Conservation (phyloP, 1,140 invertebrate species). For the Pseudomyrmex concolor region DNA sequence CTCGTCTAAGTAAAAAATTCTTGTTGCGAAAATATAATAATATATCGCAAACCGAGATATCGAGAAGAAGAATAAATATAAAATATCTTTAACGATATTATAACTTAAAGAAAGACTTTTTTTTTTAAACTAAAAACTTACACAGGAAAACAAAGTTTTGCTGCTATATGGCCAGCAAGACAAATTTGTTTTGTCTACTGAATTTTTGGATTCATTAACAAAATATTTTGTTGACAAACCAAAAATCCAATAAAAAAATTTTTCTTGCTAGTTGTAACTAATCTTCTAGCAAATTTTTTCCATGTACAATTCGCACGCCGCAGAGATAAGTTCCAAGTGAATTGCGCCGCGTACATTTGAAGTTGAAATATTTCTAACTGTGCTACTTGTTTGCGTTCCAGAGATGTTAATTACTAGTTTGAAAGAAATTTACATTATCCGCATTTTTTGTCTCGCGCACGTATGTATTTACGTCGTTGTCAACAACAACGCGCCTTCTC, state of each 20-base stretch:
- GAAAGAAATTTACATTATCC: background rate
- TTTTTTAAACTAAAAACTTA: too few relatives aligned
- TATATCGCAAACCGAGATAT: too few relatives aligned
- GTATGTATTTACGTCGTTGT: background rate
- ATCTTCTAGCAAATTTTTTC: too few relatives aligned
- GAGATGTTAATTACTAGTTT: conserved; percentile 4
- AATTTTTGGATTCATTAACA: too few relatives aligned
- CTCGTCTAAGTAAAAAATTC: background rate
- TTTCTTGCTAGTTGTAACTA: too few relatives aligned
- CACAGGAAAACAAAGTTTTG: too few relatives aligned
- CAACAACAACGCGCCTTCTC: background rate
- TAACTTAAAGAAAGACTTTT: too few relatives aligned
- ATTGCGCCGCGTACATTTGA: background rate
- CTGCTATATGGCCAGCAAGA: too few relatives aligned
- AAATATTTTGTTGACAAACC: too few relatives aligned
- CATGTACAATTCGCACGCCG: background rate
- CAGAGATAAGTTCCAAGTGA: background rate
- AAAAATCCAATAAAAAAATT: too few relatives aligned
- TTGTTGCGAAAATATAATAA: too few relatives aligned
- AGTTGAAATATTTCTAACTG: background rate
- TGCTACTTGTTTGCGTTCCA: background rate
- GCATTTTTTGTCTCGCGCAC: conserved; percentile 21
- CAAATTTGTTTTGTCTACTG: too few relatives aligned
- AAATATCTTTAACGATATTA: background rate
- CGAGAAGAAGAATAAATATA: background rate